Conservation (phyloP, 2,113 vertebrate species). For the Hemicordylus capensis region DNA sequence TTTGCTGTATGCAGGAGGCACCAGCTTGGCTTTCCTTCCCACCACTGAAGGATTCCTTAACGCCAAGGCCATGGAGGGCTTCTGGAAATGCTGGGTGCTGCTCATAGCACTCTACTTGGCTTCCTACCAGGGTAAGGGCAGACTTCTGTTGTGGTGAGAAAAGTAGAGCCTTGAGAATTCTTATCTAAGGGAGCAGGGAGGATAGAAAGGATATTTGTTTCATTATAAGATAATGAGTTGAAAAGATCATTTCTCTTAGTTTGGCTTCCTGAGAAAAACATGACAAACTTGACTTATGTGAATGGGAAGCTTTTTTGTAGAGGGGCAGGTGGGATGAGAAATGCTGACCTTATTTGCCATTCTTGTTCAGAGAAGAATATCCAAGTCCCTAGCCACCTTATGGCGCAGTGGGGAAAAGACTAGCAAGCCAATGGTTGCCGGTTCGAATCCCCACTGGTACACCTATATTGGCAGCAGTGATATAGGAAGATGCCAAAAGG, state of each 20-base stretch:
- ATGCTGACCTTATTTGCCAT: background rate
- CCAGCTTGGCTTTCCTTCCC: background rate
- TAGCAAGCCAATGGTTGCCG: no score
- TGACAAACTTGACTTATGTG: background rate
- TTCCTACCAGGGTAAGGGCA: conserved; percentile 76
- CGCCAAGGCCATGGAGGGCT: conserved; percentile 56
- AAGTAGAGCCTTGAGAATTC: background rate
- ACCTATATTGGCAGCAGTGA: no score
- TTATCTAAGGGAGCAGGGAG: background rate
- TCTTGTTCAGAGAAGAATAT: background rate
- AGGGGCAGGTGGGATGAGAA: background rate
- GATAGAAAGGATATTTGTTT: background rate
- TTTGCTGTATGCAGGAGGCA: conserved; percentile 52
- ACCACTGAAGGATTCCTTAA: conserved; percentile 39
- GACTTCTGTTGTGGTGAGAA: background rate
- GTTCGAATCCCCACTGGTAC: no score
- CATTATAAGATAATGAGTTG: background rate
- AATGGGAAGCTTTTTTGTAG: background rate
- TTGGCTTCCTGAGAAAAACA: background rate
- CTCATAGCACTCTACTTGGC: conserved; percentile 68
- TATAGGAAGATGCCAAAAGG: no score
- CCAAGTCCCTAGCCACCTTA: no score
- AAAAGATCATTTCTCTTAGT: no score
- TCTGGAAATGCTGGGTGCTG: conserved; percentile 67
- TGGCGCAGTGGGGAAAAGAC: no score